These are phyloP conservation scores for Porites divaricata DNA, from an alignment of 92 coral and sea anemone species.

Conservation along the genomic window DNA sequence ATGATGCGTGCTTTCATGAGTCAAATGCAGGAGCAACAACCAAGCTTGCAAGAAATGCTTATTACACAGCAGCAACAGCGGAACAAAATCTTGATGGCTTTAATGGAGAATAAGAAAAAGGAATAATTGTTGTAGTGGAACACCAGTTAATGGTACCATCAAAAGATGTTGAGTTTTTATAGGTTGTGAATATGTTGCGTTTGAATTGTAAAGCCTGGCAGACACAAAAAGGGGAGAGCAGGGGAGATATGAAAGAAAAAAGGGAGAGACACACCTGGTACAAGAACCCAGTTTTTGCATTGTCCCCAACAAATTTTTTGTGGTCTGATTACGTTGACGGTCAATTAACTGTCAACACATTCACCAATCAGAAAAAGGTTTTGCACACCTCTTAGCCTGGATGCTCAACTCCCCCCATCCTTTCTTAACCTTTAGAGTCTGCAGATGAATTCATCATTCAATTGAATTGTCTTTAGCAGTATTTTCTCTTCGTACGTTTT, in stretches of 20 bases:
- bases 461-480: too few relatives aligned
- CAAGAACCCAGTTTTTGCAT: background rate
- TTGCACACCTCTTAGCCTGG: background rate
- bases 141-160: background rate
- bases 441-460: too few relatives aligned
- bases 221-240: too few relatives aligned
- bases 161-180: constrained; percentile 8
- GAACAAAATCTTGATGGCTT: constrained; percentile 32
- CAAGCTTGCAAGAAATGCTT: constrained; percentile 16
- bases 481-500: too few relatives aligned
- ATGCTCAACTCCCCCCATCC: too few relatives aligned
- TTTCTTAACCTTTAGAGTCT: too few relatives aligned
- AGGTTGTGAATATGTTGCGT: background rate
- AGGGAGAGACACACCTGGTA: constrained; percentile 5
- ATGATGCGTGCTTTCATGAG: constrained; percentile 27
- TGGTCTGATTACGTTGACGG: background rate
- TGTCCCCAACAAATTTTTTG: background rate
- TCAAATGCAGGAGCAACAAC: constrained; percentile 32
- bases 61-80: constrained; percentile 24
- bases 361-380: background rate
- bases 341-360: background rate
- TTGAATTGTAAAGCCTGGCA: too few relatives aligned
- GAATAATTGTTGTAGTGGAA: background rate
- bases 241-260: background rate
- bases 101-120: constrained; percentile 7